phyloP scores from a whole-genome alignment of 2,113 vertebrate species.

The Zosterops japonicus region DNA sequence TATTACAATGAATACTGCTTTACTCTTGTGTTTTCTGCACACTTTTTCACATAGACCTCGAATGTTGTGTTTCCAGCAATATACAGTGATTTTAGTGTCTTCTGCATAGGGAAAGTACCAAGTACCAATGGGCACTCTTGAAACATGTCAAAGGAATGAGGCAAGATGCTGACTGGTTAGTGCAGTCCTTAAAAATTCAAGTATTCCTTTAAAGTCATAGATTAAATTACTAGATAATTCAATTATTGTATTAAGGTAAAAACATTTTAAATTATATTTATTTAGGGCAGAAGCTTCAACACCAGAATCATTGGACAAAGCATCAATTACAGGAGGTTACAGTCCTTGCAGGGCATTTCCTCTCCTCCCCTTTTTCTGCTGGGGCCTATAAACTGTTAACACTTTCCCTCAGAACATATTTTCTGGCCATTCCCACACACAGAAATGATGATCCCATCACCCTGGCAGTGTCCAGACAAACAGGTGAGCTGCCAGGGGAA shows the following conservation, averaged over 20 bases:
- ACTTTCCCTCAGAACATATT: background rate
- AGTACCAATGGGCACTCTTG: background rate
- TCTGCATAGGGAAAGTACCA: background rate
- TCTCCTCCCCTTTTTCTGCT: background rate
- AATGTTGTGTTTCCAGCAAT: background rate
- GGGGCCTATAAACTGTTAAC: background rate
- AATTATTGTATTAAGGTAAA: background rate
- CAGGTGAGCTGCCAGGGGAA: background rate
- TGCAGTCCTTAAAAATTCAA: background rate
- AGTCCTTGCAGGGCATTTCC: background rate
- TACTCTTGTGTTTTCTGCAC: background rate
- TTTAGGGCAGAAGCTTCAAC: background rate
- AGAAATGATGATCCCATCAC: rapidly evolving
- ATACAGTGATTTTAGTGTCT: background rate
- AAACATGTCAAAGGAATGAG: background rate
- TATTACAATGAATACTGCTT: background rate
- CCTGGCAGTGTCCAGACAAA: background rate
- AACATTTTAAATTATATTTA: background rate
- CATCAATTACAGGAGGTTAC: background rate
- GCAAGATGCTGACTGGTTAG: background rate
- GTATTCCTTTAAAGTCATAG: background rate
- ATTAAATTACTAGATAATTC: background rate
- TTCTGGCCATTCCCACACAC: background rate
- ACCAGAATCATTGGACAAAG: rapidly evolving
- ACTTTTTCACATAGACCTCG: background rate